Base-by-base conservation (phyloP, 2,888 invertebrate species). In the Philhelius pedissequus region DNA sequence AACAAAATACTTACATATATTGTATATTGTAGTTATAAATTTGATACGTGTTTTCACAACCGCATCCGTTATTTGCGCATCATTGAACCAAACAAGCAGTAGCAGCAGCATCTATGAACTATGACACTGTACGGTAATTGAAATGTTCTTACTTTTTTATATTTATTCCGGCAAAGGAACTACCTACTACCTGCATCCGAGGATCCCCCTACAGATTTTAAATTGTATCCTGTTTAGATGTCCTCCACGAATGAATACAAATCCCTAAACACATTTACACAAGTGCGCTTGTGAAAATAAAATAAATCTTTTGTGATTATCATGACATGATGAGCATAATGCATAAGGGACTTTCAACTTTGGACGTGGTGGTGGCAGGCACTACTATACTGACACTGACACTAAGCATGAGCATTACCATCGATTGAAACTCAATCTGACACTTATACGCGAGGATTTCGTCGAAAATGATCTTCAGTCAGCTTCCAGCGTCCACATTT, bases 381-480 rank as follows among this genome's bases (percentile, higher is more conserved):
- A n/a, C n/a, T n/a, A n/a, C n/a, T n/a, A n/a, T n/a, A n/a, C 56
- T 3, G 56, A 2, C 56, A 35, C 20, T 35, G 43, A 18, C 43
- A 45, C 8, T 43, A n/a, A n/a, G 8, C 18, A n/a, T 40, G 0
- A 11, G 48, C 64, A 64, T 71, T 58, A 66, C 54, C 71, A 60
- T 79, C 52, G 66, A 71, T 52, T 54, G 84, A 80, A 84, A 84
- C 71, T 84, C 75, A 80, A 84, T 80, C 84, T 80, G 84, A 80
- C 84, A 84, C 79, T 79, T 69, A 68, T 58, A 27, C 3, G 32
- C 9, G 11, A 27, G 60, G 13, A 50, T 45, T 80, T 76, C 70
- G 50, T n/a, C 64, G 64, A 66, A 70, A 76, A 71, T 7, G 50
- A 66, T 70, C 48, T 45, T 32, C 40, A 27, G 30, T 43, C 22